Base-by-base conservation (phyloP, 2,888 invertebrate genomes). In the Germaria angustata region DNA sequence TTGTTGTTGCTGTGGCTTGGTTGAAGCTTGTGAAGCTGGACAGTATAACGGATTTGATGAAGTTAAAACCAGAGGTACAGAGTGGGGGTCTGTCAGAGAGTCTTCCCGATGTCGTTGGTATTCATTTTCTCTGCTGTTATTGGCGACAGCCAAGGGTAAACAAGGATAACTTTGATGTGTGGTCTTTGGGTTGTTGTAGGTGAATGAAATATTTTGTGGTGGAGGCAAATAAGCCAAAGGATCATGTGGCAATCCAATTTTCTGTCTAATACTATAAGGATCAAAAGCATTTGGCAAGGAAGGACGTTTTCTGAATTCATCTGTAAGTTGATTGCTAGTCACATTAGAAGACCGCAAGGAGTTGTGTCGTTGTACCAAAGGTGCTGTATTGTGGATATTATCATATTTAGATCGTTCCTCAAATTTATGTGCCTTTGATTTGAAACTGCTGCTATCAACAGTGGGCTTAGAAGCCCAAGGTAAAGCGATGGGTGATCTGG, bases 371-470 rank as follows among this genome's bases (percentile, higher is more conserved):
- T 89, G 90, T 63, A 89, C 8, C 36, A 57, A 63, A 17, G 83
- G 59, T 5, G 39, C 39, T 32, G 32, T 20, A 41, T 34, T 73
- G n/a, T 15, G 55, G 7, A 77, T 39, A n/a, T 87, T 86, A 51
- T 88, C 90, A n/a, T 88, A 86, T 39, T 88, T 85, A 5, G 91
- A 88, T 3, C 87, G 87, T 72, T 88, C 89, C 85, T 94, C 94
- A 86, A 94, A 94, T 88, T 93, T 93, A 22, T 92, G 91, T 0
- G 93, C 92, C 20, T 93, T 92, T 32, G 92, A 89, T 85, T 92
- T 92, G 17, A 93, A 93, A 88, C 92, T 92, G 82, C 93, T 92
- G 59, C 92, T 92, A 51, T 93, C 92, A 3, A 91, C 88, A 17
- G 92, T 91, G 1, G 90, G 88, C 34, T 91, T 90, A 0, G 90